A percentile compares a stretch with the other conserved stretches of the same genome.
Evolutionary conservation across 2,888 invertebrate species (phyloP).

Genomic region (Erebia epiphron): DNA sequence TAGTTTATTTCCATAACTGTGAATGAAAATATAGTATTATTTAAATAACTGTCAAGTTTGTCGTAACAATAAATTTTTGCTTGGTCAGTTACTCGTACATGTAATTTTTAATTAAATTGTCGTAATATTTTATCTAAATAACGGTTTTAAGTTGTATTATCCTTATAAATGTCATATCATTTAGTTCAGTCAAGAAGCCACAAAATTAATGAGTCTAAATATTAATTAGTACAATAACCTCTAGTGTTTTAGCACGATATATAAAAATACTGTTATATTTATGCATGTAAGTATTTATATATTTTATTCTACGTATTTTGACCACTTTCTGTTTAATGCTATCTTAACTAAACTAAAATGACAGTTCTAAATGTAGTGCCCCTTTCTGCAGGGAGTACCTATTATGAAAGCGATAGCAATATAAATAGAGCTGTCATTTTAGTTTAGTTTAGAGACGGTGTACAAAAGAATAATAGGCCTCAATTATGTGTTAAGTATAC

Average conservation of each 20-base stretch:
- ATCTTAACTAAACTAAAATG: no score
- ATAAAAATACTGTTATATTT: not conserved
- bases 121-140: not conserved
- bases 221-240: not conserved
- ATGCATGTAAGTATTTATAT: no score
- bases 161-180: not conserved
- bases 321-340: no score
- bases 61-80: not conserved
- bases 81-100: not conserved
- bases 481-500: no score
- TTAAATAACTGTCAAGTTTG: not conserved
- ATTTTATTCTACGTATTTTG: no score
- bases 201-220: not conserved
- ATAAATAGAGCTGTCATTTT: no score
- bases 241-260: not conserved
- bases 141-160: not conserved
- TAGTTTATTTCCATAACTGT: conserved; percentile 1
- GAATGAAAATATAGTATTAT: not conserved
- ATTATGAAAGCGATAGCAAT: no score
- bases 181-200: not conserved
- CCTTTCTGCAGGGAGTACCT: no score
- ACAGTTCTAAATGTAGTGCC: no score
- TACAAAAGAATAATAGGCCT: no score
- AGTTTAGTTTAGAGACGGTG: no score
- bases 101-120: not conserved